Percentiles rank a stretch among this genome's conserved stretches.
These are phyloP conservation scores for Hylomyscus alleni DNA, from an alignment of 2,797 vertebrate genomes.

Conservation along the genomic window DNA sequence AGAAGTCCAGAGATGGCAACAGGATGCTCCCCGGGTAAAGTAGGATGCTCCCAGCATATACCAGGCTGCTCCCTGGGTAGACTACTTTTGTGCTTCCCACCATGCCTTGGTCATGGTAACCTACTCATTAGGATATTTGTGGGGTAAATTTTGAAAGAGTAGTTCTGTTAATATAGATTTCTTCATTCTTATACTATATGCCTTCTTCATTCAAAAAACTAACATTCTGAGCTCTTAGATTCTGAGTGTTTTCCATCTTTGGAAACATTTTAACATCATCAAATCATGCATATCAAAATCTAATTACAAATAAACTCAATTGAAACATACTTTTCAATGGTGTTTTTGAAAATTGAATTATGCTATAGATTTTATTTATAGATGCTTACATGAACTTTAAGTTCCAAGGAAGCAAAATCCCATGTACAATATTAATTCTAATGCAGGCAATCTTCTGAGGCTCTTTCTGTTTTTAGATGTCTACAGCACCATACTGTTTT, in stretches of 20 bases:
- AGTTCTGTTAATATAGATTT: conserved; percentile 45
- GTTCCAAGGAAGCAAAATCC: not conserved
- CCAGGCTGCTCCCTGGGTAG: not conserved
- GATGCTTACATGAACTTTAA: conserved; percentile 56
- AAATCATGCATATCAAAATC: conserved; percentile 59
- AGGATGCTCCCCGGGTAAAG: not conserved
- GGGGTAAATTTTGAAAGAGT: not conserved
- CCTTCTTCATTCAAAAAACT: conserved; percentile 57
- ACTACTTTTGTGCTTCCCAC: not conserved
- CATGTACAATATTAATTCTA: not conserved
- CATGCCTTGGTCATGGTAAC: not conserved
- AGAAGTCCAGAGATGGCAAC: conserved; percentile 3
- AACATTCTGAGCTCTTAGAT: conserved; percentile 12
- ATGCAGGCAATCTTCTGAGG: not conserved
- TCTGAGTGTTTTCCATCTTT: conserved; percentile 21
- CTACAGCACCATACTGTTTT: conserved; percentile 58
- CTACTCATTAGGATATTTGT: not conserved
- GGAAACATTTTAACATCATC: conserved; percentile 20
- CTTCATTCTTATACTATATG: conserved; percentile 51
- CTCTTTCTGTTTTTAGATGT: conserved; percentile 63
- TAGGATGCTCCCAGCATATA: too few relatives aligned
- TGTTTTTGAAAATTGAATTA: conserved; percentile 33
- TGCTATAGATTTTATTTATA: conserved; percentile 38
- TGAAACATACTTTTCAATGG: not conserved
- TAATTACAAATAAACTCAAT: conserved; percentile 36